Percentiles rank a stretch among this genome's conserved stretches.
Evolutionary conservation across 1,140 invertebrate genomes (phyloP).

Genomic region (Lordiphosa mommai): DNA sequence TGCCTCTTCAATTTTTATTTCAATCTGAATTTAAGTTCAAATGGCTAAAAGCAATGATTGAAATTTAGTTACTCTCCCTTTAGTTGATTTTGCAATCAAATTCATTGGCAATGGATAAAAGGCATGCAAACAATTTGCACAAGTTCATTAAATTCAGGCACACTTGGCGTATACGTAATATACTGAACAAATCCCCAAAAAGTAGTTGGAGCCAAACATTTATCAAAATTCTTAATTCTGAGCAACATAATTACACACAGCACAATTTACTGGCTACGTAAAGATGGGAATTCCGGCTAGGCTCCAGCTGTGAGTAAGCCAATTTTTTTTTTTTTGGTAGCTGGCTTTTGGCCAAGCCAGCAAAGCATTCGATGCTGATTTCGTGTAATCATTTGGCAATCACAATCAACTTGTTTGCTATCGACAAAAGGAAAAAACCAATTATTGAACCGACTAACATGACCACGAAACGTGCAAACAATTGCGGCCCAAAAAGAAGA

Average conservation of each 20-base stretch:
- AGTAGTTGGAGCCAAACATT: constrained; percentile 30
- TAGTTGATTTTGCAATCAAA: constrained; percentile 26
- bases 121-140: constrained; percentile 29
- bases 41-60: constrained; percentile 24
- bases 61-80: constrained; percentile 33
- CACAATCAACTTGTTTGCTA: constrained; percentile 70
- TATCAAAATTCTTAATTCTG: constrained; percentile 44
- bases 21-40: constrained; percentile 7
- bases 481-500: constrained; percentile 48
- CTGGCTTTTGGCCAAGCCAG: constrained; percentile 27
- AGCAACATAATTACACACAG: constrained; percentile 44
- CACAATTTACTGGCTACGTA: constrained; percentile 15
- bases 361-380: constrained; percentile 16
- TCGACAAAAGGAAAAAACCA: constrained; percentile 53
- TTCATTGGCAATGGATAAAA: constrained; percentile 6
- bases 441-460: constrained; percentile 72
- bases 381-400: constrained; percentile 71
- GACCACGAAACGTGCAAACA: constrained; percentile 74
- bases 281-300: constrained; percentile 3
- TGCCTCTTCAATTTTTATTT: constrained; percentile 1
- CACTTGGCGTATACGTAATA: constrained; percentile 37
- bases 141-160: constrained; percentile 34
- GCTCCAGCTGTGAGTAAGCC: constrained; percentile 7
- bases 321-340: constrained; percentile 31
- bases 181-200: constrained; percentile 10